Conservation (phyloP, 2,888 invertebrate species). For the Onchidella celtica region DNA sequence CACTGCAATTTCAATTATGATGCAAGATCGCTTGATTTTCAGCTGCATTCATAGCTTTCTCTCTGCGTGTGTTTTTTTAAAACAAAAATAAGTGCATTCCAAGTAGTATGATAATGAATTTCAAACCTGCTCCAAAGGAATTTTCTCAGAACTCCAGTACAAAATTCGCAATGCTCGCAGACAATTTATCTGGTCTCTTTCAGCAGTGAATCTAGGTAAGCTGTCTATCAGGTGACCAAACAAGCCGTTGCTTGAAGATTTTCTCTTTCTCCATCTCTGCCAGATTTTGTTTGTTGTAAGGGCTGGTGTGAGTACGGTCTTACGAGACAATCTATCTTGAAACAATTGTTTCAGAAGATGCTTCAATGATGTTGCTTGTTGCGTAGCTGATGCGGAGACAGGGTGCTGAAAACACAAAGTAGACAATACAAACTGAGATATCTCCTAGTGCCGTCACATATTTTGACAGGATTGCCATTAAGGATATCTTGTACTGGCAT, state of each 20-base stretch:
- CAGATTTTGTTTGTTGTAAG: background rate
- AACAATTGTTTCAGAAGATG: background rate
- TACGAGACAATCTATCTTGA: background rate
- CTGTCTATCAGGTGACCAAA: constrained; percentile 9
- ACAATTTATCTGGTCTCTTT: background rate
- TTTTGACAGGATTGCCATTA: no score
- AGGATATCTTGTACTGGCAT: no score
- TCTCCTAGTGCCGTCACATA: no score
- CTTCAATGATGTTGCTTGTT: background rate
- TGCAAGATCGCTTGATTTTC: no score
- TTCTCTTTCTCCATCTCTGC: background rate
- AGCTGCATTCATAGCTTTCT: no score
- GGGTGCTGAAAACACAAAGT: no score
- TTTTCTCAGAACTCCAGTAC: background rate
- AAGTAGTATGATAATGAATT: no score
- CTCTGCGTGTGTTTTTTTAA: no score
- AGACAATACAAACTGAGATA: no score
- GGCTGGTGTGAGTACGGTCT: background rate
- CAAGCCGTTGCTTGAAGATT: background rate
- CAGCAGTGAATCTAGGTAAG: constrained; percentile 5
- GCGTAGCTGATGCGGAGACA: no score
- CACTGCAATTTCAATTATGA: no score
- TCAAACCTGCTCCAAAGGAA: constrained; percentile 12
- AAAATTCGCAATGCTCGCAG: background rate
- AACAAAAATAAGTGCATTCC: no score